Evolutionary conservation across 2,113 vertebrate genomes (phyloP).

Genomic region (Aramus guarauna): DNA sequence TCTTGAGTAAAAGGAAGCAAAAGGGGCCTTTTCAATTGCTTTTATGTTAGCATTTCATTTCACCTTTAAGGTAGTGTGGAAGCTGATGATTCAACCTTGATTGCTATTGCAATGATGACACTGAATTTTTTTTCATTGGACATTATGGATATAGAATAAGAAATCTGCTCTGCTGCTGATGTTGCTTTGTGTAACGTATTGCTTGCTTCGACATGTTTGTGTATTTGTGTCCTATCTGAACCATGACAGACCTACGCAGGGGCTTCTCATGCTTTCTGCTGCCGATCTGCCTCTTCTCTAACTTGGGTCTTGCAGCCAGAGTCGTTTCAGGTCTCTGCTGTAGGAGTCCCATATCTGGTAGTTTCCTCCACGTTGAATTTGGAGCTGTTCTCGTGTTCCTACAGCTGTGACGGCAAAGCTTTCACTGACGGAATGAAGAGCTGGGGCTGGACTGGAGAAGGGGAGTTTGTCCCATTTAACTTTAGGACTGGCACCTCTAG

Average conservation of each 20-base stretch:
- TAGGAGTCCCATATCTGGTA: rapidly evolving
- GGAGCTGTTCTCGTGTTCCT: too few relatives aligned
- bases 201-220: rapidly evolving
- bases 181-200: not conserved
- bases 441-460: not conserved
- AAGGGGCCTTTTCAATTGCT: not conserved
- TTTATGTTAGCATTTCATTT: not conserved
- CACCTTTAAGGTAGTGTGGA: not conserved
- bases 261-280: not conserved
- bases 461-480: not conserved
- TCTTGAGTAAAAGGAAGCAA: not conserved
- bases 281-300: not conserved
- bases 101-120: not conserved
- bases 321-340: not conserved
- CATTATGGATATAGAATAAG: not conserved
- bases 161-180: not conserved
- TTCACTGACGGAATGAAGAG: not conserved
- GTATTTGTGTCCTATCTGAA: not conserved
- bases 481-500: not conserved
- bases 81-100: not conserved
- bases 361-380: rapidly evolving
- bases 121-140: not conserved
- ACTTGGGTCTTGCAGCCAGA: too few relatives aligned
- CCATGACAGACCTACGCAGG: rapidly evolving
- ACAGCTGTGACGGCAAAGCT: not conserved